Percentiles rank a stretch among this genome's conserved stretches.
Evolutionary conservation across 2,113 vertebrate genomes (phyloP).

Genomic region (Ammodytes dubius): DNA sequence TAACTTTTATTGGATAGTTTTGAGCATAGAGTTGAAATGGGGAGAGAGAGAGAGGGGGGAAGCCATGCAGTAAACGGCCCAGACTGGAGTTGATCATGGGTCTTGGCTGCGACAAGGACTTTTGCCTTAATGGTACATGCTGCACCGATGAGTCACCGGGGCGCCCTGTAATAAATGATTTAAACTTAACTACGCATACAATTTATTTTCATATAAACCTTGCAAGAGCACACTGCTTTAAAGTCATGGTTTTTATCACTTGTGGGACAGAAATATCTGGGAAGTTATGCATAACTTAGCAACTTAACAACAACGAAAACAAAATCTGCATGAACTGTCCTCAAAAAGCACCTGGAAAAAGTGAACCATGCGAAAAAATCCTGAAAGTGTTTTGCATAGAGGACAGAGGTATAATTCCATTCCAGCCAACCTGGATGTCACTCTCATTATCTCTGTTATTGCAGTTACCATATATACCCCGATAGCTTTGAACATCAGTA

Average conservation of each 20-base stretch:
- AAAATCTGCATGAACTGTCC: background rate
- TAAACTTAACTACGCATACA: background rate
- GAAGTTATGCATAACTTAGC: conserved; percentile 4
- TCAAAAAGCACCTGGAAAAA: background rate
- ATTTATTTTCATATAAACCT: background rate
- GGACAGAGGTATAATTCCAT: conserved; percentile 1
- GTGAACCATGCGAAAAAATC: background rate
- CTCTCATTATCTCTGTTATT: conserved; percentile 48
- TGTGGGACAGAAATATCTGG: background rate
- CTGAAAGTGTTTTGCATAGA: background rate
- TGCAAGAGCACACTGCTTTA: conserved; percentile 1
- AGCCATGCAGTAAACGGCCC: no score
- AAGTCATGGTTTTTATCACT: background rate
- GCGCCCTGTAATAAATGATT: no score
- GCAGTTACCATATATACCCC: conserved; percentile 33
- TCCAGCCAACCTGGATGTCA: conserved; percentile 17
- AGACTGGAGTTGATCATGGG: no score
- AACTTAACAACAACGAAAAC: background rate
- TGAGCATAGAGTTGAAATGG: no score
- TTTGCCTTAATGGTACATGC: no score
- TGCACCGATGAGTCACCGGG: no score
- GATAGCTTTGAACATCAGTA: conserved; percentile 57
- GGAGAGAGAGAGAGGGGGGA: no score
- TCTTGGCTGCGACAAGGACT: no score
- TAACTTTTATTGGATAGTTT: no score